Base-by-base conservation (phyloP, 2,888 invertebrate genomes). In the Sisyra nigra region DNA sequence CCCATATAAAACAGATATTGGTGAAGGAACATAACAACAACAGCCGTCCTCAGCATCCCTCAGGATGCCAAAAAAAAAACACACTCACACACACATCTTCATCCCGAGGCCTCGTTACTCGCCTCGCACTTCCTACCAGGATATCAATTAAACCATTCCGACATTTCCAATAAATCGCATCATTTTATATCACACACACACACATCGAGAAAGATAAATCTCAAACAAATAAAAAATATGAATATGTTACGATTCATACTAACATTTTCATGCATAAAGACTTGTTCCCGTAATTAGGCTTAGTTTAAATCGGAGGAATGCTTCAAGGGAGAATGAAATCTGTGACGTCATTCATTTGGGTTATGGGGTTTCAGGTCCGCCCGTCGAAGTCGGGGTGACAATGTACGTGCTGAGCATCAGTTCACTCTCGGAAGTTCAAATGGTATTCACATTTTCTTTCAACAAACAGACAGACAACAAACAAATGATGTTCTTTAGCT, bases 391-490 rank as follows among this genome's bases (percentile, higher is more conserved):
- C 68, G 89, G 91, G 68, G 88, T 93, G 74, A 92, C 92, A 72
- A 89, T 93, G 84, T 91, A 89, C 77, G 91, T 93, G 72, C 83
- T 92, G 73, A 88, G 88, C 74, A 93, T 93, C 80, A 88, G 89
- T 76, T 89, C 91, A 69, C 87, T 93, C 71, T 92, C 91, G 70
- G 93, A 93, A 81, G 92, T 92, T 70, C 83, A 89, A 78, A 93
- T 92, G 92, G 92, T 92, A 84, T 56, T 52, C 24, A 24, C 24
- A 24, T 24, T 24, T 24, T 24, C 24, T 24, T 24, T 24, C 24
- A 24, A 24, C 24, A 24, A 24, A 24, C 47, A 47, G 47, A 48
- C 34, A 34, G 15, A 15, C 15, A 15, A 14, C 34, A 34, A 15
- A 34, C 34, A 14, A 34, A 34, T 34, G 14, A 14, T 15, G 34